phyloP scores from a whole-genome alignment of 1,140 invertebrate genomes.

The Octopus sinensis region DNA sequence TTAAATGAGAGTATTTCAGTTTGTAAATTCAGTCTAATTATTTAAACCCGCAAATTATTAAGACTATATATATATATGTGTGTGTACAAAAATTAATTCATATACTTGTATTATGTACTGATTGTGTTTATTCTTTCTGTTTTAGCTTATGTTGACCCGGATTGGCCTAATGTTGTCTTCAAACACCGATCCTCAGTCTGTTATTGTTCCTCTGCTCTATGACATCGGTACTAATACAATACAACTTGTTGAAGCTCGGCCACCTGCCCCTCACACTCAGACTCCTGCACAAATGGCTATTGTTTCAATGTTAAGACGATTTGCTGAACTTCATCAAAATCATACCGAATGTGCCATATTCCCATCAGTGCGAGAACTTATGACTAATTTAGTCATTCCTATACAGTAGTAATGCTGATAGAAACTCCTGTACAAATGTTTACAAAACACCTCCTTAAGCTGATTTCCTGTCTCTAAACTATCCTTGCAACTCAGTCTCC shows the following conservation, averaged over 20 bases:
- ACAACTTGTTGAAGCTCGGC: constrained; percentile 74
- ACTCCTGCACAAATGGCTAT: constrained; percentile 57
- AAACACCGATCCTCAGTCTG: constrained; percentile 70
- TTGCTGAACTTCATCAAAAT: constrained; percentile 65
- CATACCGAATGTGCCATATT: constrained; percentile 79
- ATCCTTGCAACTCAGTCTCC: too few relatives aligned
- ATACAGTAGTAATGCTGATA: constrained; percentile 22
- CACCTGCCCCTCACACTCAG: constrained; percentile 61
- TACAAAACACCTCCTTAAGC: too few relatives aligned
- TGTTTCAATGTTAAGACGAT: constrained; percentile 69
- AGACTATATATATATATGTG: too few relatives aligned
- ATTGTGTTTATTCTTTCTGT: constrained; percentile 25
- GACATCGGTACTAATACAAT: constrained; percentile 82
- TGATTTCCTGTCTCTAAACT: too few relatives aligned
- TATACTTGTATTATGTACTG: too few relatives aligned
- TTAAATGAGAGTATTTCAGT: too few relatives aligned
- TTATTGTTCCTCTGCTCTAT: constrained; percentile 85
- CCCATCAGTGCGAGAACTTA: constrained; percentile 80
- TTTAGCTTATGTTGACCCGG: constrained; percentile 79
- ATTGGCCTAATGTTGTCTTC: constrained; percentile 66
- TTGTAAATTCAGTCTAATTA: too few relatives aligned
- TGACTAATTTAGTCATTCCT: constrained; percentile 69
- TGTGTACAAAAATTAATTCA: too few relatives aligned
- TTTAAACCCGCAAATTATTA: too few relatives aligned
- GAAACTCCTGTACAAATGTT: too few relatives aligned